Percentiles rank a stretch among this genome's conserved stretches.
Evolutionary conservation across 2,888 invertebrate species (phyloP).

Genomic region (Eupithecia pulchellata): DNA sequence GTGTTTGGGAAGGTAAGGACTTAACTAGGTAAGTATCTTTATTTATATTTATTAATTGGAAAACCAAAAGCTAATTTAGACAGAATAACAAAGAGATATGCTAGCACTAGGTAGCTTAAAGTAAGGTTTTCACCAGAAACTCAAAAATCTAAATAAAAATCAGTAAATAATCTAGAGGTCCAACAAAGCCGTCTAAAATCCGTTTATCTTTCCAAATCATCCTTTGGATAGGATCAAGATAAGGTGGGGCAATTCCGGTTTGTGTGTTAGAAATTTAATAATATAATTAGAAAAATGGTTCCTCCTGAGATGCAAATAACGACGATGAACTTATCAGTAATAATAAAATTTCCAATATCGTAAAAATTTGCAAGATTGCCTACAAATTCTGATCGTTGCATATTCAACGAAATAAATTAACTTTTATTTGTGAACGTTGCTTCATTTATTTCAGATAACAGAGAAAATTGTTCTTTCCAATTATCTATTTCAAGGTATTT

Average conservation of each 20-base stretch:
- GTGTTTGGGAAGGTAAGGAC: slow-evolving; percentile 84
- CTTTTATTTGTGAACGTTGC: background rate
- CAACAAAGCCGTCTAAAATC: background rate
- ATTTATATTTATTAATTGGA: no score
- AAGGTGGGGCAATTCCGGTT: background rate
- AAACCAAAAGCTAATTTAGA: no score
- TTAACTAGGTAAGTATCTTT: background rate
- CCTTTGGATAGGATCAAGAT: background rate
- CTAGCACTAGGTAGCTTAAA: no score
- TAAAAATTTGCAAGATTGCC: background rate
- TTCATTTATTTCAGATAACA: no score
- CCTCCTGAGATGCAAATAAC: background rate
- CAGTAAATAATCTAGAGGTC: background rate
- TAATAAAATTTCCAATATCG: no score
- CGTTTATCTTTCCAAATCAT: background rate
- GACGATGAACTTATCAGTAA: no score
- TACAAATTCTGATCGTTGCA: background rate
- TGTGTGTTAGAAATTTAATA: background rate
- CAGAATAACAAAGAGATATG: no score
- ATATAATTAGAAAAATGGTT: background rate
- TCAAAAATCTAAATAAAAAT: no score
- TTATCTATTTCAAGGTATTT: no score
- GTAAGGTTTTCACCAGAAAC: no score
- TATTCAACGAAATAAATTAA: background rate
- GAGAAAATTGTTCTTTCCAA: no score